Percentiles rank a stretch among this genome's conserved stretches.
These are phyloP conservation scores for Corythoichthys haematopterus DNA, from an alignment of 2,113 vertebrate genomes.

Conservation along the genomic window DNA sequence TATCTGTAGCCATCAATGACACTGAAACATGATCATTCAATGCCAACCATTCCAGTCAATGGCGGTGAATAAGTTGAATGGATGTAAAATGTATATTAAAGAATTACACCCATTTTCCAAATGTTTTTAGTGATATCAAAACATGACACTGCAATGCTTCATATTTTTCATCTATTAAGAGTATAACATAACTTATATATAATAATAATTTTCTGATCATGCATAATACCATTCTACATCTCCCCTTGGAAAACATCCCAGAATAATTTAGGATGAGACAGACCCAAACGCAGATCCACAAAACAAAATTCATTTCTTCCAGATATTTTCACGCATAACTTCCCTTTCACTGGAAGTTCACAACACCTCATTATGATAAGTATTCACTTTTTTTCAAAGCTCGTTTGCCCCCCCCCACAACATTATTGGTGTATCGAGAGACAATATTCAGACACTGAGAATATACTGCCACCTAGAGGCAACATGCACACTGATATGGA, in stretches of 20 bases:
- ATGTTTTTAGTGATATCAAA: too few species aligned
- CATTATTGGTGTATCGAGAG: constrained; percentile 19
- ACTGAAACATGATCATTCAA: too few species aligned
- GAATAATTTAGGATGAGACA: constrained; percentile 11
- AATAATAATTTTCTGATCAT: neutral
- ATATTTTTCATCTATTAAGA: too few species aligned
- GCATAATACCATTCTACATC: neutral
- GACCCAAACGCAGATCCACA: constrained; percentile 23
- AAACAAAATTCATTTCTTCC: constrained; percentile 38
- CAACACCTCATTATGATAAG: constrained; percentile 8
- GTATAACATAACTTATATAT: too few species aligned
- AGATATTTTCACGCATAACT: constrained; percentile 30
- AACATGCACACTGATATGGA: constrained; percentile 65
- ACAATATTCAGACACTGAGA: constrained; percentile 43
- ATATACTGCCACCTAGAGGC: constrained; percentile 63
- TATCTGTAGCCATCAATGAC: too few species aligned
- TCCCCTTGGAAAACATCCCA: constrained; percentile 13
- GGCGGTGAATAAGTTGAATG: too few species aligned
- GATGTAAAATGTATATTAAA: too few species aligned
- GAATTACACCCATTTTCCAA: too few species aligned
- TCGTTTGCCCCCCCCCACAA: neutral
- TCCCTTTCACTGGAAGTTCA: constrained; percentile 21
- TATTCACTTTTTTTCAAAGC: too few species aligned
- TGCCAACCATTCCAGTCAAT: too few species aligned
- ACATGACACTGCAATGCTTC: too few species aligned